Base-by-base conservation (phyloP, 2,888 invertebrate genomes). In the Dyspetes luteomarginatus region DNA sequence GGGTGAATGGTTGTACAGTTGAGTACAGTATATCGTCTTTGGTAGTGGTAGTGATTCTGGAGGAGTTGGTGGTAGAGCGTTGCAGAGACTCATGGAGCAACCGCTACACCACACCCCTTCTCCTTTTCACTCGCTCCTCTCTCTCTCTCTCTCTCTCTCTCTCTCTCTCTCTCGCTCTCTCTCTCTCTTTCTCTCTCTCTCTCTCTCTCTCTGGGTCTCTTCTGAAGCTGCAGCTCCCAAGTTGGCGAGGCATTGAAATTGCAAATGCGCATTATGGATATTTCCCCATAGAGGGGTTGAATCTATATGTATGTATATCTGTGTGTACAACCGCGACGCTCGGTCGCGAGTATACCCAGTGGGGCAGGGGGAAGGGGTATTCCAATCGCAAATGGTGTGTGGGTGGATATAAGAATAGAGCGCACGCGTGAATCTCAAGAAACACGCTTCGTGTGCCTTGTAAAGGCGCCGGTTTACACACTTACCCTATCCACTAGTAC, bases 191-290 rank as follows among this genome's bases (percentile, higher is more conserved):
- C 1, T 22, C 19, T 62, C 28, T 24, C n/a, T 58, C 68, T 73
- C 50, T 17, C 56, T 56, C 22, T 50, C 52, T 17, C 30, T 41
- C 48, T 19, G 58, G 30, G 41, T n/a, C 56, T 65, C 43, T 28
- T 24, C n/a, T 41, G 15, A 58, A 69, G 58, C 73, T 77, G 62
- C 81, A 68, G 86, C 84, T 86, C 86, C 85, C 89, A 89, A 89
- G 86, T 90, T 88, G 89, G 85, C 88, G 86, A 87, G 87, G 87
- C 91, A 91, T 91, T 91, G 91, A 91, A 91, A 91, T 91, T 91
- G 91, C 91, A 91, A 91, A 91, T 91, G 91, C 91, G 90, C 90
- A 91, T 91, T 91, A 91, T 91, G 91, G 91, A 91, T 91, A 91
- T 91, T 91, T 91, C 90, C 90, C 91, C 89, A 89, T 90, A 90